phyloP scores from a whole-genome alignment of 2,888 invertebrate species.

The Fragum sueziense region DNA sequence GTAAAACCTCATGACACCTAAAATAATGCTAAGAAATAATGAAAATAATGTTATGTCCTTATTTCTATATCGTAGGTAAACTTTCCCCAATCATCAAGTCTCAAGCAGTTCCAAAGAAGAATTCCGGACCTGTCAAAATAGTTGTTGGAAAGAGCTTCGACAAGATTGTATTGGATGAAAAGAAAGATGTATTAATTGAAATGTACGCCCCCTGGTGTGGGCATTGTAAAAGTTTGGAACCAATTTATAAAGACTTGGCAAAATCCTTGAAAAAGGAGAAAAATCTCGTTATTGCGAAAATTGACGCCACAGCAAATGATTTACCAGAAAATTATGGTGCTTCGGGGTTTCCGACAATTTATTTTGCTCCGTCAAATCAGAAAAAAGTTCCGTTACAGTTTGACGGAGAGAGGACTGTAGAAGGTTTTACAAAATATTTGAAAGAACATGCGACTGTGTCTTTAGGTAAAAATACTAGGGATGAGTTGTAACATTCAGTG shows the following conservation, averaged over 20 bases:
- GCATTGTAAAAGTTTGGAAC: constrained; percentile 85
- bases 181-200: constrained; percentile 85
- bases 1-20: not conserved
- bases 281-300: constrained; percentile 80
- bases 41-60: not conserved
- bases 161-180: constrained; percentile 82
- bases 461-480: constrained; percentile 67
- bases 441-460: constrained; percentile 76
- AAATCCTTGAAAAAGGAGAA: constrained; percentile 78
- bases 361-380: constrained; percentile 80
- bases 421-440: constrained; percentile 79
- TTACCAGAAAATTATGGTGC: constrained; percentile 80
- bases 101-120: constrained; percentile 84
- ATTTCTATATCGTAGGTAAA: constrained; percentile 78
- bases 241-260: constrained; percentile 82
- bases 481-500: constrained; percentile 70
- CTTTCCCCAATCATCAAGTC: constrained; percentile 84
- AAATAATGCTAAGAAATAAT: not conserved
- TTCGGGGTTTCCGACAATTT: constrained; percentile 84
- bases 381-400: constrained; percentile 82
- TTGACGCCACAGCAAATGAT: constrained; percentile 84
- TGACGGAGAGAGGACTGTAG: constrained; percentile 76
- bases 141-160: constrained; percentile 85
- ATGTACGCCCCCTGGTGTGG: constrained; percentile 86
- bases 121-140: constrained; percentile 83